A percentile compares a stretch with the other conserved stretches of the same genome.
Conservation (phyloP, 64 coral and sea anemone species). For the Montipora cactus region DNA sequence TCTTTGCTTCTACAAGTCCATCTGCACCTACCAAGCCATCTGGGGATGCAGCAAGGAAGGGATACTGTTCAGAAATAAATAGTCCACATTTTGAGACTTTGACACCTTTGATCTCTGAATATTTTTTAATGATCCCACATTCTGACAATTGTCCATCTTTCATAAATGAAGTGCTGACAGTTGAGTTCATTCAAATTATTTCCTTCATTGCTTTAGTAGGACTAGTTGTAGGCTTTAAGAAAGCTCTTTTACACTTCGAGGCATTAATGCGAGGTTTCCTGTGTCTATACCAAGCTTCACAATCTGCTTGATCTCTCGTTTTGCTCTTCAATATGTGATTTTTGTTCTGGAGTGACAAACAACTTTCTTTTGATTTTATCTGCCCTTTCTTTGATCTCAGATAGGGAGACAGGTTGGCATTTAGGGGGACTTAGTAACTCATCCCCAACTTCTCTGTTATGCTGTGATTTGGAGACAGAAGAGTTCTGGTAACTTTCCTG, state of each 20-base stretch:
- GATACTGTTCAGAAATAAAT: constrained; percentile 67
- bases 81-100: constrained; percentile 62
- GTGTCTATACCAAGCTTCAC: constrained; percentile 46
- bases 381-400: constrained; percentile 72
- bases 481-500: constrained; percentile 17
- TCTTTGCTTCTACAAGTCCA: constrained; percentile 60
- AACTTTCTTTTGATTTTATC: constrained; percentile 43
- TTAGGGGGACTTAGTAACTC: constrained; percentile 55
- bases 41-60: constrained; percentile 71
- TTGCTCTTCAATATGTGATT: constrained; percentile 8
- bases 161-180: constrained; percentile 25
- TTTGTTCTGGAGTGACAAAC: constrained; percentile 69
- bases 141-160: constrained; percentile 44
- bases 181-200: background rate
- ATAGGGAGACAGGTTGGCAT: constrained; percentile 57
- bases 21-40: constrained; percentile 74
- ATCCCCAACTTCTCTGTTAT: background rate
- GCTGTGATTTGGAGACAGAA: background rate
- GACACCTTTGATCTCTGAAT: constrained; percentile 41
- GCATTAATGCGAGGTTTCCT: constrained; percentile 39
- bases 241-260: constrained; percentile 66
- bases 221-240: constrained; percentile 41
- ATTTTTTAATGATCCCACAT: constrained; percentile 44
- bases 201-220: constrained; percentile 62
- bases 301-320: constrained; percentile 35